A percentile compares a stretch with the other conserved stretches of the same genome.
These are phyloP conservation scores for Omphaloscelis lunosa DNA, from an alignment of 2,888 invertebrate species.

Conservation along the genomic window DNA sequence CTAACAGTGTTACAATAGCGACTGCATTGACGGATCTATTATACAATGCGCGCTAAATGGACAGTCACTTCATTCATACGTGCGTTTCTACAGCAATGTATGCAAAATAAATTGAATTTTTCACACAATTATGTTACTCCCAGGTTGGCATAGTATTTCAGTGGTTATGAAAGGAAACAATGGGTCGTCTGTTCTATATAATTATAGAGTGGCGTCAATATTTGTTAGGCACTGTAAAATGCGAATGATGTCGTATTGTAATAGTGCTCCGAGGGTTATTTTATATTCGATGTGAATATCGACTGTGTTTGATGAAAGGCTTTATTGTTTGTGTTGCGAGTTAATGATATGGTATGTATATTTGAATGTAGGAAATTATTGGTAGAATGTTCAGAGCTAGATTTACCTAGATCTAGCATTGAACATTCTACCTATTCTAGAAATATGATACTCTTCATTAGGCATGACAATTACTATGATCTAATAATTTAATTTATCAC, in stretches of 20 bases:
- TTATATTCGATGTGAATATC: constrained; percentile 50
- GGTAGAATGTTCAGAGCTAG: background rate
- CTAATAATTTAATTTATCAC: background rate
- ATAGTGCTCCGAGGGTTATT: constrained; percentile 62
- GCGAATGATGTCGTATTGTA: constrained; percentile 79
- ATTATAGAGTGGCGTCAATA: constrained; percentile 80
- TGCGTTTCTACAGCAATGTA: constrained; percentile 63
- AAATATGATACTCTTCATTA: too few species aligned
- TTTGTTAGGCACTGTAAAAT: constrained; percentile 77
- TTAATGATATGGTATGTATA: background rate
- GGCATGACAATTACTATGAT: background rate
- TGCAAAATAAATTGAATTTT: background rate
- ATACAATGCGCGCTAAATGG: constrained; percentile 50
- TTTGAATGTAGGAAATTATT: background rate
- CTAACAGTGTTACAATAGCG: constrained; percentile 47
- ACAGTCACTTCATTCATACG: too few species aligned
- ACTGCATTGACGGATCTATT: constrained; percentile 1
- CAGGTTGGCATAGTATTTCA: constrained; percentile 71
- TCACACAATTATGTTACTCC: constrained; percentile 44
- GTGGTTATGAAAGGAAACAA: constrained; percentile 82
- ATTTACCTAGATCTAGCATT: background rate
- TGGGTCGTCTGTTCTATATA: constrained; percentile 77
- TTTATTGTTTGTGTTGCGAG: constrained; percentile 3
- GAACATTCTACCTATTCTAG: background rate
- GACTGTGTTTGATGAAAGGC: constrained; percentile 25